These are phyloP conservation scores for Salvelinus sp. DNA, from an alignment of 2,113 vertebrate species.

Conservation along the genomic window DNA sequence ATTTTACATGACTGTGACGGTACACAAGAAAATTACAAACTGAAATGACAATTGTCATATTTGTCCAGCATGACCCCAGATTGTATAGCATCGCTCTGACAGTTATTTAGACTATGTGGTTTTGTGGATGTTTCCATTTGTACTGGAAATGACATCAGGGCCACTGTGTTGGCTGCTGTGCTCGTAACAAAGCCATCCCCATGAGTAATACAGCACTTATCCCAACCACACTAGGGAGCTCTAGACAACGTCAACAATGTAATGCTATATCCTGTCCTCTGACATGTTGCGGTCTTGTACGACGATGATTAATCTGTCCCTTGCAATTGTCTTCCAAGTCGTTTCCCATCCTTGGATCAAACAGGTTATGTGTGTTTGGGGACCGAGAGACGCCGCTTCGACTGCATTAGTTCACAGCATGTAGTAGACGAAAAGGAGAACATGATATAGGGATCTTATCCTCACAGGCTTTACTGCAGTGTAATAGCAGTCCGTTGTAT, in stretches of 20 bases:
- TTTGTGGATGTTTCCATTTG: neutral
- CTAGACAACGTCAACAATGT: neutral
- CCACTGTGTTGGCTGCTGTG: neutral
- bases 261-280: neutral
- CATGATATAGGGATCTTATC: neutral
- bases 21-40: neutral
- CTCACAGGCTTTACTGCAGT: neutral
- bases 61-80: neutral
- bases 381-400: neutral
- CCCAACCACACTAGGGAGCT: neutral
- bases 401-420: conserved; percentile 2
- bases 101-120: neutral
- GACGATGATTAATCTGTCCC: conserved; percentile 8
- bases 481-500: neutral
- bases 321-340: neutral
- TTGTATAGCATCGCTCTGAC: neutral
- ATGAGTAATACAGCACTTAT: neutral
- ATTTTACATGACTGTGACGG: neutral
- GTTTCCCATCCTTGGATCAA: conserved; percentile 3
- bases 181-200: neutral
- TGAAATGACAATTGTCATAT: neutral
- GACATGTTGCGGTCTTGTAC: conserved; percentile 3
- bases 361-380: neutral
- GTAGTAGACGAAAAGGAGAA: neutral
- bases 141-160: neutral